Evolutionary conservation across 1,140 invertebrate genomes (phyloP), one percentile per base, ranked within the genome.

Genomic region (Drosophila mauritiana): DNA sequence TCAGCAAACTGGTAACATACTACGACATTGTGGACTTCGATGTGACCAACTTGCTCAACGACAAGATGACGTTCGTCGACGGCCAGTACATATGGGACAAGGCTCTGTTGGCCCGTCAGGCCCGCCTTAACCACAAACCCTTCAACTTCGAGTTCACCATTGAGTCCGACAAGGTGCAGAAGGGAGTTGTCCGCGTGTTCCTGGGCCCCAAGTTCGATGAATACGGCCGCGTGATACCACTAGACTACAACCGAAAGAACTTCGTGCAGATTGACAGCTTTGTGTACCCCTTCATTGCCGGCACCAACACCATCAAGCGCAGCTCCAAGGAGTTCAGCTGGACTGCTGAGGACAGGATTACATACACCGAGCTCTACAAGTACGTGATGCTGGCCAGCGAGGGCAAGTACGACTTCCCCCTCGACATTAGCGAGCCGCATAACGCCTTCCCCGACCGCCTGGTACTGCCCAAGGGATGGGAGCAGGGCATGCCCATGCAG

Each of bases 181-280:
- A 93, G 68, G 93, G 92, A 31, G 84, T 93, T 12, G 92, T 95
- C 8, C 93, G 94, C 22, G 91, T 94, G 12, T 95, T 93, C 92
- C 73, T 95, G 63, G 94, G 93, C 81, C 95, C 95, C 3, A 94
- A 94, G 91, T 93, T 93, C 75, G 93, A 95, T 53, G 90, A 90
- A 67, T 92, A 92, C 64, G 94, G 94, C 34, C 93, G 94, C 55
- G 91, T 93, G 42, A 93, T 94, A 63, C 93, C 93, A 42, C 92
- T 94, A 45, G 94, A 95, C 62, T 92, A 94, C 68, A 94, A 94
- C 78, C 93, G 94, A 64, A 93, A 94, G 37, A 93, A 94, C 80
- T 96, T 96, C 77, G 94, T 96, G 48, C 93, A 95, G 90, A 91
- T 97, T 52, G 96, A 97, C 77, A 94, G 94, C 83, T 97, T 96